These are phyloP conservation scores for Meandrusa payeni DNA, from an alignment of 2,888 invertebrate species.

Conservation along the genomic window DNA sequence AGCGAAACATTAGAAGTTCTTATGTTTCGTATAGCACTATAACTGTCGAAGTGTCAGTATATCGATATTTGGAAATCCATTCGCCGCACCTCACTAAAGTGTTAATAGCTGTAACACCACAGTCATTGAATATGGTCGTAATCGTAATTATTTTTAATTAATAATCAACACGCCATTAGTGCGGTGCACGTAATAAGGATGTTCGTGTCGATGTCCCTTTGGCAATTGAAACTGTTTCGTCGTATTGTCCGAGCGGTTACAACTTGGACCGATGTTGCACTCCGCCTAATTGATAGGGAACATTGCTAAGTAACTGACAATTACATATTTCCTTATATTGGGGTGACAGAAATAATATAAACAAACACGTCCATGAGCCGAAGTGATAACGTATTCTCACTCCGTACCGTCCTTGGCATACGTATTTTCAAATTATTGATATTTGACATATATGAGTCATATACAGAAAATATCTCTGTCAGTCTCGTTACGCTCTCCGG, in stretches of 20 bases:
- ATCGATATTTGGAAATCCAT: too few relatives aligned
- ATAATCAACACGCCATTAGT: constrained; percentile 78
- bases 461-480: too few relatives aligned
- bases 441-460: too few relatives aligned
- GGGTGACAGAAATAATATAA: too few relatives aligned
- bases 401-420: too few relatives aligned
- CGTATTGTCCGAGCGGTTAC: constrained; percentile 28
- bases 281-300: constrained; percentile 20
- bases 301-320: not conserved
- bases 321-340: too few relatives aligned
- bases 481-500: too few relatives aligned
- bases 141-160: constrained; percentile 81
- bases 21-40: too few relatives aligned
- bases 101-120: constrained; percentile 78
- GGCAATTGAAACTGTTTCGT: constrained; percentile 49
- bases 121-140: constrained; percentile 81
- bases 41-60: not conserved
- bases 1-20: too few relatives aligned
- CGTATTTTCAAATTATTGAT: too few relatives aligned
- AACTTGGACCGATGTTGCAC: not conserved
- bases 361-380: not conserved
- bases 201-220: constrained; percentile 73
- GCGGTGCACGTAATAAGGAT: constrained; percentile 73
- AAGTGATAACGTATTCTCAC: too few relatives aligned
- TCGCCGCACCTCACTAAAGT: constrained; percentile 45